Evolutionary conservation across 2,888 invertebrate genomes (phyloP), one percentile per base, ranked within the genome.

Genomic region (Epirrita christyi): DNA sequence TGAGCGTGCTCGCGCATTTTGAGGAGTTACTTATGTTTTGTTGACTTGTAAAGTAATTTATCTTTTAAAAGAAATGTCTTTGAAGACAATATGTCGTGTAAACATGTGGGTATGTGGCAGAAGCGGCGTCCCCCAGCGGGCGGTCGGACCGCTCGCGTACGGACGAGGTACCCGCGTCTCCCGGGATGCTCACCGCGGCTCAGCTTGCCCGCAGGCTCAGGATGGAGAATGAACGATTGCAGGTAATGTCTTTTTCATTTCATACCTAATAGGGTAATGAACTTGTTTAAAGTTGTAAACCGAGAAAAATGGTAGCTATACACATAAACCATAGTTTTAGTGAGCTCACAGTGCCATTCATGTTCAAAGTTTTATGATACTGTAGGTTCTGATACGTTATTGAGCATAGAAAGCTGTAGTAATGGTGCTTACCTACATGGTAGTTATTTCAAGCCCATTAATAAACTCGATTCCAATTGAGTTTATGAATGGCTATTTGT

Each of bases 141-240:
- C 76, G 88, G 47, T 91, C 91, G 34, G 91, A 91, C 71, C 76
- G 88, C 40, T 93, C 92, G 69, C 83, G 92, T 72, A 74, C 85
- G 63, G 92, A 92, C 55, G 91, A 92, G 61, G 80, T 88, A 36
- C 88, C 92, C 3, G 93, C 93, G 29, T 92, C 92, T 51, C 92
- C 92, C 0, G 94, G 87, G 75, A 93, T 92, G 80, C 88, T 93
- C 64, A 89, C 91, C 32, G 93, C 93, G 34, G 81, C 93, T 5
- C 93, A 93, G 63, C 89, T 93, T 55, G 92, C 94, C 7, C 92
- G 95, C 48, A 87, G 95, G 56, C 90, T 96, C 58, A 93, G 95
- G 54, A 87, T 94, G 67, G 96, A 97, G 78, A 97, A 97, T 82
- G 97, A 97, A 80, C 93, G 96, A 57, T 92, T 97, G 60, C 91